Percentiles rank a stretch among this genome's conserved stretches.
phyloP scores from a whole-genome alignment of 2,113 vertebrate species.

The Hemibagrus wyckioides region DNA sequence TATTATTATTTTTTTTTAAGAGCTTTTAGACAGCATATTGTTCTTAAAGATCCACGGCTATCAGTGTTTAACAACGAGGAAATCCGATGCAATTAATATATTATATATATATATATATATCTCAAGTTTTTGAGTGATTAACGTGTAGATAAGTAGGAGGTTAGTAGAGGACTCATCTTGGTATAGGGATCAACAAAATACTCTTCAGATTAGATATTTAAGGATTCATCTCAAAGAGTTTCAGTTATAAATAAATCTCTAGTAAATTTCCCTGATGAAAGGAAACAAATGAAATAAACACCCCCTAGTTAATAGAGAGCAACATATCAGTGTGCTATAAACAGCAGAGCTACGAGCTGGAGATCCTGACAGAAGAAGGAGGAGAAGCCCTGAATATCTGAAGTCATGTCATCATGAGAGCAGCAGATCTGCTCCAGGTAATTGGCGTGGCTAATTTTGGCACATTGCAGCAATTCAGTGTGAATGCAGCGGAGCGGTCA shows the following conservation, averaged over 20 bases:
- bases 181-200: neutral
- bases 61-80: too few relatives aligned
- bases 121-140: neutral
- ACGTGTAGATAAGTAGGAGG: neutral
- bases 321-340: neutral
- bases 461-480: conserved; percentile 61
- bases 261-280: neutral
- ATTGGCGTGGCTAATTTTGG: conserved; percentile 62
- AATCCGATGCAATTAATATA: too few relatives aligned
- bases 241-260: neutral
- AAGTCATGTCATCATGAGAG: neutral
- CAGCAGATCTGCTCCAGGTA: conserved; percentile 53
- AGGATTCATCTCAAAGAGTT: neutral
- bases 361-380: conserved; percentile 3
- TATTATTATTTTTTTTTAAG: too few relatives aligned
- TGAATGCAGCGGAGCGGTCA: conserved; percentile 59
- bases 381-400: neutral
- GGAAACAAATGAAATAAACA: neutral
- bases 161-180: neutral
- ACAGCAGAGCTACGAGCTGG: conserved; percentile 16
- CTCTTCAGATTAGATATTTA: neutral
- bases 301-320: neutral
- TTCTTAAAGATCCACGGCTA: too few relatives aligned
- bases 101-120: too few relatives aligned
- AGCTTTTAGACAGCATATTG: too few relatives aligned